Base-by-base conservation (phyloP, 2,888 invertebrate species). In the Platycnemis pennipes region DNA sequence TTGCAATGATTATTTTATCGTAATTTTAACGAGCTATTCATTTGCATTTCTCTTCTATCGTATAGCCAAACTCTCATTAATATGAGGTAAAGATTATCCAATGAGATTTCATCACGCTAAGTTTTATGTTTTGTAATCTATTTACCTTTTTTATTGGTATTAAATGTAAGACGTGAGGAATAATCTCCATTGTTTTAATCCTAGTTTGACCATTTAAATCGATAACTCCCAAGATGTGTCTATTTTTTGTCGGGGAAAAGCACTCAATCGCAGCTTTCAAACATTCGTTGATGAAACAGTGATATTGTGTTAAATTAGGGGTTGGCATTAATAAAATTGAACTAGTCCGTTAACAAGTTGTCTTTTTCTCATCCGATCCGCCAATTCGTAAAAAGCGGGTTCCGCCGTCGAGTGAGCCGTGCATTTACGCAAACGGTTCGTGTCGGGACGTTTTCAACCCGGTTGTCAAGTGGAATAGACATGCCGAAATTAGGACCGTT, bases 401-500 rank as follows among this genome's bases (percentile, higher is more conserved):
- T 11, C 77, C 77, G 31, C 37, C 11, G 77, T 37, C 31, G n/a
- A 87, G 37, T 87, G 46, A 87, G 87, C 44, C 19, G 87, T 87
- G 46, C 45, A 46, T 46, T 87, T 46, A 87, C 45, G 13, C 44
- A 87, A 87, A 87, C 46, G 87, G 87, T 87, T 87, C 87, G 44
- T 46, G 45, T 46, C 87, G n/a, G 46, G 26, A 26, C n/a, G 22
- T 46, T 87, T 87, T 87, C 16, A 45, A 44, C 8, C 45, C 87
- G 87, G 44, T 87, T 46, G 44, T 44, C 44, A 26, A 11, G 87
- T 11, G 26, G 16, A 44, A 46, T n/a, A 44, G 87, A 87, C 46
- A 46, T 46, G n/a, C n/a, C 45, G n/a, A 87, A 87, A 87, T 87
- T 87, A 87, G 87, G 87, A 46, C 87, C 44, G 46, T 87, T 87